Evolutionary conservation across 2,113 vertebrate species (phyloP).

Genomic region (Coreoperca whiteheadi): DNA sequence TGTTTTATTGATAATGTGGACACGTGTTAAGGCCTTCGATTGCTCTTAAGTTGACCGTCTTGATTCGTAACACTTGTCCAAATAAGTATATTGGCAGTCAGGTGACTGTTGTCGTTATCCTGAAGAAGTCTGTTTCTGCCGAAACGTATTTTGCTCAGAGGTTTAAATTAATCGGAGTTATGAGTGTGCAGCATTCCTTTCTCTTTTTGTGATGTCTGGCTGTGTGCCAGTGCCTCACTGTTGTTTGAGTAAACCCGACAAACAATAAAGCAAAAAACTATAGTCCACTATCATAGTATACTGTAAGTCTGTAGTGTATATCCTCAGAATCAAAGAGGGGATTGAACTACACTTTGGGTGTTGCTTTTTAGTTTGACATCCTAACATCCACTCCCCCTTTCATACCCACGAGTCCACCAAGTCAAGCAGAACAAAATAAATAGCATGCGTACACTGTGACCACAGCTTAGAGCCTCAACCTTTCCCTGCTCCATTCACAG

Average conservation of each 20-base stretch:
- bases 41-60: background rate
- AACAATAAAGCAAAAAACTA: background rate
- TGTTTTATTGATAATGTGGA: background rate
- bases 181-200: background rate
- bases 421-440: slow-evolving; percentile 71
- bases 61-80: background rate
- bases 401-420: slow-evolving; percentile 37
- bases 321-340: slow-evolving; percentile 2
- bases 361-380: slow-evolving; percentile 65
- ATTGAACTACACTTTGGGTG: slow-evolving; percentile 22
- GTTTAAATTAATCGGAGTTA: background rate
- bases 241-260: background rate
- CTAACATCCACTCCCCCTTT: slow-evolving; percentile 15
- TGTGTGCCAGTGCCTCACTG: background rate
- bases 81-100: background rate
- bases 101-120: no score
- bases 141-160: no score
- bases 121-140: no score
- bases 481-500: slow-evolving; percentile 50
- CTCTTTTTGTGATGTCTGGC: background rate
- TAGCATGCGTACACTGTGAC: slow-evolving; percentile 58
- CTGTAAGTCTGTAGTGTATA: background rate
- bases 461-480: slow-evolving; percentile 34
- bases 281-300: background rate
- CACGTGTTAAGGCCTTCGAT: no score